Conservation (phyloP, 2,888 invertebrate species). For the Polyommatus iphigenia region DNA sequence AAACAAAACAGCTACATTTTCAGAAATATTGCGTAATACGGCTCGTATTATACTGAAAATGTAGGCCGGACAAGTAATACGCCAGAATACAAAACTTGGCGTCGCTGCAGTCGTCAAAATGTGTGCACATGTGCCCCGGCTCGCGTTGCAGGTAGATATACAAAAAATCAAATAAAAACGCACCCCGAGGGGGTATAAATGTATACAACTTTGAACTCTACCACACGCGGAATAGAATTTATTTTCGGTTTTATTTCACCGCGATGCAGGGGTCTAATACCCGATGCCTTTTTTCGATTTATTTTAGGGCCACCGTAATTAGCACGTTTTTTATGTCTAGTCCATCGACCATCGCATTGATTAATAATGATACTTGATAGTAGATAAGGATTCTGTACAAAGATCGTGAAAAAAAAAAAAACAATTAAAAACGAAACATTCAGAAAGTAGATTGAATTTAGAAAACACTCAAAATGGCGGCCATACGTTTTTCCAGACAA, state of each 20-base stretch:
- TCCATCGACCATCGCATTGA: slow-evolving; percentile 19
- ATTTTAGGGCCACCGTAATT: slow-evolving; percentile 63
- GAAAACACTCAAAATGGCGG: too few species aligned
- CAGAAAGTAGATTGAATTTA: background rate
- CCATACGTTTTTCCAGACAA: too few species aligned
- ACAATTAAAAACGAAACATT: too few species aligned
- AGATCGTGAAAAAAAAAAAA: background rate
- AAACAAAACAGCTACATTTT: background rate
- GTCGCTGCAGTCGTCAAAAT: slow-evolving; percentile 30
- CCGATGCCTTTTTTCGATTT: slow-evolving; percentile 54
- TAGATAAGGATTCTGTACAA: background rate
- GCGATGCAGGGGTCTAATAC: slow-evolving; percentile 70
- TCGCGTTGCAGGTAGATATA: slow-evolving; percentile 62
- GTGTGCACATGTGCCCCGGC: slow-evolving; percentile 39
- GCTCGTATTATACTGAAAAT: background rate
- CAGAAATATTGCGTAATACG: background rate
- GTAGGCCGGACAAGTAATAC: slow-evolving; percentile 3
- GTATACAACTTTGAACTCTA: slow-evolving; percentile 33
- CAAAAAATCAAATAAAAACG: slow-evolving; percentile 57
- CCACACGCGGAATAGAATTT: background rate
- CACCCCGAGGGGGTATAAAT: slow-evolving; percentile 47
- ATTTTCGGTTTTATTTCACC: slow-evolving; percentile 28
- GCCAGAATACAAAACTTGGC: slow-evolving; percentile 17
- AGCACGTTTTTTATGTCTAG: slow-evolving; percentile 51
- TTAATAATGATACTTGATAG: slow-evolving; percentile 26